Conservation (phyloP, 2,888 invertebrate genomes). For the Tortrix viridana region DNA sequence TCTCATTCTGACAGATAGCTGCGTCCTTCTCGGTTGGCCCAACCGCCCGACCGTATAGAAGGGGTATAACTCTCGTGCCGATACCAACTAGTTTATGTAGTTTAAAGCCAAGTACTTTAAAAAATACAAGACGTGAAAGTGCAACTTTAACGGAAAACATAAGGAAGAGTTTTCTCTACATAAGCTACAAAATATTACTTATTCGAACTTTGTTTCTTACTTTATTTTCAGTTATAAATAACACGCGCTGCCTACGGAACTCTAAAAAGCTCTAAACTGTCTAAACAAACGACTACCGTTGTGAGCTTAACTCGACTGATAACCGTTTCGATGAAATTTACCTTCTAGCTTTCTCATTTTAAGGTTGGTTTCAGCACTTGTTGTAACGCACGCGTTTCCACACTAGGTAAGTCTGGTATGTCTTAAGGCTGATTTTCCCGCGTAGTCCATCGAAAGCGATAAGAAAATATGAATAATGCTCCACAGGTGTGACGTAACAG, state of each 20-base stretch:
- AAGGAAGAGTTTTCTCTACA: too few relatives aligned
- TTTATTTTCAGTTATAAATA: constrained; percentile 3
- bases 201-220: too few relatives aligned
- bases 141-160: too few relatives aligned
- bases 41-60: too few relatives aligned
- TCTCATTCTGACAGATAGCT: too few relatives aligned
- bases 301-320: constrained; percentile 7
- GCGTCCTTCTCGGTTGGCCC: too few relatives aligned
- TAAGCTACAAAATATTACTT: too few relatives aligned
- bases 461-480: constrained; percentile 65
- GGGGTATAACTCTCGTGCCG: too few relatives aligned
- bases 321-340: constrained; percentile 7
- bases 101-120: too few relatives aligned
- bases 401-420: constrained; percentile 1
- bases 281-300: constrained; percentile 26
- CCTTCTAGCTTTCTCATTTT: neutral
- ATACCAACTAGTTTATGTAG: too few relatives aligned
- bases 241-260: constrained; percentile 20
- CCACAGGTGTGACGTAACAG: constrained; percentile 77
- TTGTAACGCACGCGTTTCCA: neutral
- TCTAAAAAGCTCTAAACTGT: constrained; percentile 36
- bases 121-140: too few relatives aligned
- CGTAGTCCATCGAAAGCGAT: constrained; percentile 53
- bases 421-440: constrained; percentile 53
- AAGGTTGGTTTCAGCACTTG: neutral